These are phyloP conservation scores for Hiodon tergisus DNA, from an alignment of 2,113 vertebrate genomes.

Conservation along the genomic window DNA sequence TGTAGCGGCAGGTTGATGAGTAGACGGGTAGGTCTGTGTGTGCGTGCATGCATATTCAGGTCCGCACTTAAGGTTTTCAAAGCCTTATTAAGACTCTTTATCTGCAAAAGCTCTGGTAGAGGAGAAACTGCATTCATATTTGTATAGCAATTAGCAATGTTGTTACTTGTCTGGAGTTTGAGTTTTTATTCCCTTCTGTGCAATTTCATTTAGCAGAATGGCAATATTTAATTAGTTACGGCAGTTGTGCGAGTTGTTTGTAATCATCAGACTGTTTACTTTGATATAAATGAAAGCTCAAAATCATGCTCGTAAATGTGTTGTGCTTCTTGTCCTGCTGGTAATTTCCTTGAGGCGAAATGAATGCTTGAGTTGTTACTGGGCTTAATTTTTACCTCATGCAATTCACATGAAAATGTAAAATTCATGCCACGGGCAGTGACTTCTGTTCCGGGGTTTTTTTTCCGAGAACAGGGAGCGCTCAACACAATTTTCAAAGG, in stretches of 20 bases:
- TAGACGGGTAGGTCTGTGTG: conserved; percentile 32
- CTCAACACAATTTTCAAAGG: too few relatives aligned
- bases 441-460: neutral
- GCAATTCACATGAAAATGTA: neutral
- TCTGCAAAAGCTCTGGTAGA: neutral
- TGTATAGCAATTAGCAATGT: neutral
- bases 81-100: neutral
- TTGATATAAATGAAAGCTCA: neutral
- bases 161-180: neutral
- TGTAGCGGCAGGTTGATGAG: conserved; percentile 32
- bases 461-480: too few relatives aligned
- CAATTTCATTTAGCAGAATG: neutral
- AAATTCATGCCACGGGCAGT: neutral
- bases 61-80: conserved; percentile 11
- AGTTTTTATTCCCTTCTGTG: neutral
- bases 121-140: neutral
- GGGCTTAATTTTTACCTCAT: neutral
- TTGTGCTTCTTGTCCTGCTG: neutral
- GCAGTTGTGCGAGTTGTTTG: neutral
- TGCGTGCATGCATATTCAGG: neutral
- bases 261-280: neutral
- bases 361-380: neutral
- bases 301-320: neutral
- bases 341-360: neutral
- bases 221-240: neutral